These are phyloP conservation scores for Thysanoteuthis rhombus DNA, from an alignment of 2,888 invertebrate species.

Conservation along the genomic window DNA sequence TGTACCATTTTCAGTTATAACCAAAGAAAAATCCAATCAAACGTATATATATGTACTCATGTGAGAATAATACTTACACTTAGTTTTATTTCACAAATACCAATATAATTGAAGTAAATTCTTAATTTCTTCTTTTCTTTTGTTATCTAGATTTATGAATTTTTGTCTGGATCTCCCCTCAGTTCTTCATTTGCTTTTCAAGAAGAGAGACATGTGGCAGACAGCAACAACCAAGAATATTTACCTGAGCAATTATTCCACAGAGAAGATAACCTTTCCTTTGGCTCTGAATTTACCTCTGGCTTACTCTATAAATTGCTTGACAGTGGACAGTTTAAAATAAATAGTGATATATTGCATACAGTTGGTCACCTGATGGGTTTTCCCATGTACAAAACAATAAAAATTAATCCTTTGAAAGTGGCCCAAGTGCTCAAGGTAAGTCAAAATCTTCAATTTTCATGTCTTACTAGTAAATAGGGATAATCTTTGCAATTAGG, in stretches of 20 bases:
- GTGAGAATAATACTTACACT: too few species aligned
- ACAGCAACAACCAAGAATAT: neutral
- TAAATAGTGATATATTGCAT: neutral
- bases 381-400: neutral
- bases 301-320: constrained; percentile 25
- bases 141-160: neutral
- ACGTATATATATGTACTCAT: too few species aligned
- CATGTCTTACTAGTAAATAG: too few species aligned
- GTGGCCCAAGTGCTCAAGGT: constrained; percentile 14
- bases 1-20: too few species aligned
- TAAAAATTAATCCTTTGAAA: neutral
- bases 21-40: too few species aligned
- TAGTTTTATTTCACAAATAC: neutral
- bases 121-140: neutral
- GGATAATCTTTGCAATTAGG: too few species aligned
- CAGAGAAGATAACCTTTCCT: neutral
- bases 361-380: neutral
- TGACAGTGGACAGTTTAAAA: neutral
- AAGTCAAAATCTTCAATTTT: neutral
- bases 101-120: neutral
- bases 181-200: neutral
- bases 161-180: neutral
- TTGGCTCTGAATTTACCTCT: neutral
- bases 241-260: neutral
- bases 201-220: neutral